Conservation (phyloP, 1,140 invertebrate species). For the Mya arenaria region DNA sequence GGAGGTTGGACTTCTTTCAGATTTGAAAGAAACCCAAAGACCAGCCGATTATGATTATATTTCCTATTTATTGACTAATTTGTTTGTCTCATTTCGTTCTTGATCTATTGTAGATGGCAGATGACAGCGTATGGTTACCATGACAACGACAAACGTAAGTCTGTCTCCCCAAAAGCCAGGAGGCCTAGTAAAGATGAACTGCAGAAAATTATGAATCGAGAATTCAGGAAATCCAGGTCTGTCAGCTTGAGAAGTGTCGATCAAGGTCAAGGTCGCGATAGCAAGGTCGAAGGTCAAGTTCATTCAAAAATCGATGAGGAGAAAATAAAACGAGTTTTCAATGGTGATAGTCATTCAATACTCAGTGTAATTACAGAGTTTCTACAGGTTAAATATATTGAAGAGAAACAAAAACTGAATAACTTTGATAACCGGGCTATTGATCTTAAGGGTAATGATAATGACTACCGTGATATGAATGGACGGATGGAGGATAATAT, state of each 20-base stretch:
- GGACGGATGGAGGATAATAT: neutral
- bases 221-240: conserved; percentile 16
- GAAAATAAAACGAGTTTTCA: no score
- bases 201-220: neutral
- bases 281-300: no score
- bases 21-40: no score
- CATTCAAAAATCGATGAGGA: no score
- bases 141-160: neutral
- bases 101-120: conserved; percentile 8
- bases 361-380: no score
- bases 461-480: neutral
- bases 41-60: no score
- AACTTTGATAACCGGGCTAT: conserved; percentile 23
- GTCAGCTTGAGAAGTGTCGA: conserved; percentile 12
- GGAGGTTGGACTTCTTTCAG: no score
- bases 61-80: no score
- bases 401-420: no score
- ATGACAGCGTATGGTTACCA: conserved; percentile 26
- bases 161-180: neutral
- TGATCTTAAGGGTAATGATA: neutral
- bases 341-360: no score
- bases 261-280: neutral
- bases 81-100: no score
- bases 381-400: no score
- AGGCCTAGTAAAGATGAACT: neutral